phyloP scores from a whole-genome alignment of 2,888 invertebrate species.

The Lepidonotus clava region DNA sequence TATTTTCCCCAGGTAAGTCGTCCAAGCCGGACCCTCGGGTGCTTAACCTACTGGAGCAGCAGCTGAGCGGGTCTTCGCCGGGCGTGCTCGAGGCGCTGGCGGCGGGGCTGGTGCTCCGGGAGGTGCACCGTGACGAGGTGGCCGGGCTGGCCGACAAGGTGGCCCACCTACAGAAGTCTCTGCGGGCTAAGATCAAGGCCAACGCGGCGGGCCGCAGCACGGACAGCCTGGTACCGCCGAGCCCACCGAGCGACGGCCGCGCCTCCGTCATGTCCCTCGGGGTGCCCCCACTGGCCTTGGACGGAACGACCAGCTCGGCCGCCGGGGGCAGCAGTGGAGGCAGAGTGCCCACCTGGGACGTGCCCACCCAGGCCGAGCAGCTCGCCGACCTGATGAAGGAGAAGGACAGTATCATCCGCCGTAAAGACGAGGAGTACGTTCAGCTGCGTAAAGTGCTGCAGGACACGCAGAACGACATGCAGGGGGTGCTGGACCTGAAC shows the following conservation, averaged over 20 bases:
- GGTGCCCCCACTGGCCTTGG: neutral
- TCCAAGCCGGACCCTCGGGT: constrained; percentile 53
- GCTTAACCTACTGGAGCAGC: constrained; percentile 53
- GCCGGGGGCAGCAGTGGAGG: neutral
- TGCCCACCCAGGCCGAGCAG: constrained; percentile 47
- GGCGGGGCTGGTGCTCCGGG: constrained; percentile 51
- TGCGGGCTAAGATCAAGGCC: constrained; percentile 38
- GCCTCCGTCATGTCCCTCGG: neutral
- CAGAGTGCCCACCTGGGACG: constrained; percentile 50
- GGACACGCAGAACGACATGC: constrained; percentile 62
- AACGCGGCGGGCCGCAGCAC: neutral
- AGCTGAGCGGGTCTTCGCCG: constrained; percentile 4
- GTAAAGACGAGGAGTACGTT: constrained; percentile 62
- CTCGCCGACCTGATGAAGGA: constrained; percentile 47
- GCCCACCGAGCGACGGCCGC: constrained; percentile 17
- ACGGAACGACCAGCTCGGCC: neutral
- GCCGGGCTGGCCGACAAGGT: constrained; percentile 56
- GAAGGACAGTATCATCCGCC: constrained; percentile 57
- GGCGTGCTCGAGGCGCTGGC: constrained; percentile 55
- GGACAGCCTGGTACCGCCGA: neutral
- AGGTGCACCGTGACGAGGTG: constrained; percentile 60
- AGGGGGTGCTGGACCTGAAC: constrained; percentile 63
- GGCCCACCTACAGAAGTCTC: constrained; percentile 44
- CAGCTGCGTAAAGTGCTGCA: constrained; percentile 59
- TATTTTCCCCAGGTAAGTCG: neutral